Evolutionary conservation across 1,140 invertebrate genomes (phyloP).

Genomic region (Agraylea sexmaculata): DNA sequence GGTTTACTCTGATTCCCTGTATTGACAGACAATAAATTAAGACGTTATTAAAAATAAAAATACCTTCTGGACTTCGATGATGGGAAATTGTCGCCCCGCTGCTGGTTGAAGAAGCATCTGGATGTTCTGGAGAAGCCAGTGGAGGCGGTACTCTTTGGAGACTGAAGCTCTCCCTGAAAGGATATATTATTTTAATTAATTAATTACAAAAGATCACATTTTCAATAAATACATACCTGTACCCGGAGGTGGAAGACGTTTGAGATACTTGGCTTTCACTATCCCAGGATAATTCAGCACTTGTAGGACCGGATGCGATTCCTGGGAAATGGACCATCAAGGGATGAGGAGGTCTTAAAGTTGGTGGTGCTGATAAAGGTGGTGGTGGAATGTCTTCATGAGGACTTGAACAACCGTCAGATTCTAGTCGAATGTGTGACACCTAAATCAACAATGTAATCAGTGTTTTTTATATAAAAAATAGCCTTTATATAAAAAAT

Average conservation of each 20-base stretch:
- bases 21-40: background rate
- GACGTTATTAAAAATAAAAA: conserved; percentile 13
- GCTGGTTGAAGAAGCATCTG: conserved; percentile 44
- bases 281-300: conserved; percentile 58
- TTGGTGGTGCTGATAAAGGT: conserved; percentile 24
- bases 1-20: no score
- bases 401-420: conserved; percentile 34
- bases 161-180: conserved; percentile 40
- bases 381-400: conserved; percentile 23
- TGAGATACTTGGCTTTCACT: conserved; percentile 57
- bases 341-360: conserved; percentile 21
- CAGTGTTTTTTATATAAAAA: conserved; percentile 1
- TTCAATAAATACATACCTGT: conserved; percentile 34
- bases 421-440: conserved; percentile 34
- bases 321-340: conserved; percentile 23
- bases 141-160: conserved; percentile 45
- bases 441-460: conserved; percentile 21
- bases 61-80: conserved; percentile 33
- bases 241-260: conserved; percentile 71
- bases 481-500: background rate
- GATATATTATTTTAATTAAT: background rate
- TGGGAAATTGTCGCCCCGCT: conserved; percentile 46
- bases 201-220: conserved; percentile 15
- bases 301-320: conserved; percentile 24
- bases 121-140: conserved; percentile 46